A percentile compares a stretch with the other conserved stretches of the same genome.
Conservation (phyloP, 1,140 invertebrate species). For the Drosophila pruinosa region DNA sequence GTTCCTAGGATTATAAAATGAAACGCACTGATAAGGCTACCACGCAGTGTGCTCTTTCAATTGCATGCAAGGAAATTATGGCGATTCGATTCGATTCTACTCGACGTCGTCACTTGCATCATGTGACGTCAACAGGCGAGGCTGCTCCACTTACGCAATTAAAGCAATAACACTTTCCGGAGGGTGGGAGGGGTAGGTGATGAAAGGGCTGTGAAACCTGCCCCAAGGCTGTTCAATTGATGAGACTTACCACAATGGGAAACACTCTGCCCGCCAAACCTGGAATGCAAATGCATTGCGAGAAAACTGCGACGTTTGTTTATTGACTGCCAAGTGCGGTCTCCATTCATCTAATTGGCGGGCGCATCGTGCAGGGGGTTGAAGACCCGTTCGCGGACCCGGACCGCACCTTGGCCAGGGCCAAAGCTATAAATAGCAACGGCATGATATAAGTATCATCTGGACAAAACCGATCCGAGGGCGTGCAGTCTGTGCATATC, state of each 20-base stretch:
- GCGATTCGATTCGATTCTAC: background rate
- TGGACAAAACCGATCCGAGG: slow-evolving; percentile 12
- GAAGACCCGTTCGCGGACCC: background rate
- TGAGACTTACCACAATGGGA: slow-evolving; percentile 13
- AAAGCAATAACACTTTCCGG: background rate
- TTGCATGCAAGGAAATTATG: slow-evolving; percentile 24
- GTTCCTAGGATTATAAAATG: slow-evolving; percentile 24
- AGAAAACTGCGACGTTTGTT: slow-evolving; percentile 58
- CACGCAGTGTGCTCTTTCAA: slow-evolving; percentile 15
- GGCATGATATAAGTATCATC: slow-evolving; percentile 51
- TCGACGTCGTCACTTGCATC: slow-evolving; percentile 8
- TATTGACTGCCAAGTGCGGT: slow-evolving; percentile 61
- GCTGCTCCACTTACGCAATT: slow-evolving; percentile 21
- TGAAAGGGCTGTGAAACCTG: slow-evolving; percentile 33
- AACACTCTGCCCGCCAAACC: background rate
- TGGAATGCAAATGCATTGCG: slow-evolving; percentile 57
- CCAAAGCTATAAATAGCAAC: slow-evolving; percentile 63
- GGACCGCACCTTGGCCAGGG: slow-evolving; percentile 45
- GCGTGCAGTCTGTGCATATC: slow-evolving; percentile 7
- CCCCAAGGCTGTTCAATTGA: slow-evolving; percentile 40
- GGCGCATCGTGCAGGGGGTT: background rate
- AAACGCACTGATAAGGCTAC: slow-evolving; percentile 32
- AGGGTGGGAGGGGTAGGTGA: too few species aligned
- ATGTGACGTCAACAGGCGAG: slow-evolving; percentile 7
- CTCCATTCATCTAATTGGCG: slow-evolving; percentile 47